These are phyloP conservation scores for Acronicta psi DNA, from an alignment of 2,888 invertebrate genomes.

Conservation along the genomic window DNA sequence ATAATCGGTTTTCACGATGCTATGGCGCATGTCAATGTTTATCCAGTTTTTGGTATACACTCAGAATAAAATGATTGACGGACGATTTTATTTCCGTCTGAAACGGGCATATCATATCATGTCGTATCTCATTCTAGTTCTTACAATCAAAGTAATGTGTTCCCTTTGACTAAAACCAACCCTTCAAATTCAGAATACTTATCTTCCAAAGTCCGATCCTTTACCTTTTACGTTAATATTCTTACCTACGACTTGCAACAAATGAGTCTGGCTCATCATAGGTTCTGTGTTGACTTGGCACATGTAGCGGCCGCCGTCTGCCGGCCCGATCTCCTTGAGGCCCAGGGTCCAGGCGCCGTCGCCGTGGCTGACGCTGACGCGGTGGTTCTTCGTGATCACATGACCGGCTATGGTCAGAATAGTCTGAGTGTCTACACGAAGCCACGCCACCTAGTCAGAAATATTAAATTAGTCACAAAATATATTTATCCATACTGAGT, in stretches of 20 bases:
- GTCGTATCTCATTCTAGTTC: too few relatives aligned
- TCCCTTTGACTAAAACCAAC: too few relatives aligned
- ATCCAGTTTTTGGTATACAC: too few relatives aligned
- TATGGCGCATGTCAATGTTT: too few relatives aligned
- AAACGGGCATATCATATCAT: too few relatives aligned
- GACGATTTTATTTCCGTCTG: too few relatives aligned
- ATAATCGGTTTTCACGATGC: too few relatives aligned
- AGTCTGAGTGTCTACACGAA: slow-evolving; percentile 96
- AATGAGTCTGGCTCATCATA: slow-evolving; percentile 86
- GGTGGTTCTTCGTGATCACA: slow-evolving; percentile 96
- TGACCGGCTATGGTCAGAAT: slow-evolving; percentile 96
- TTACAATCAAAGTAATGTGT: too few relatives aligned
- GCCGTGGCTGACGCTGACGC: slow-evolving; percentile 94
- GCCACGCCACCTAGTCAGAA: slow-evolving; percentile 94
- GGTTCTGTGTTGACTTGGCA: slow-evolving; percentile 89
- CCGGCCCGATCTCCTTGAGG: slow-evolving; percentile 93
- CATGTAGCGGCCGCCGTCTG: slow-evolving; percentile 95
- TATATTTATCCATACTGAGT: background rate
- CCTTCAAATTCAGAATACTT: too few relatives aligned
- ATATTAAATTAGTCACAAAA: too few relatives aligned
- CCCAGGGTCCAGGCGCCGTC: slow-evolving; percentile 95
- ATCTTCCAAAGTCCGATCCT: too few relatives aligned
- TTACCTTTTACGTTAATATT: background rate
- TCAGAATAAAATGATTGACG: too few relatives aligned
- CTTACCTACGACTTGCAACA: slow-evolving; percentile 83